Evolutionary conservation across 35 echinoderm and acorn worm genomes (phyloP), one percentile per base, ranked within the genome.

Genomic region (Apostichopus japonicus): DNA sequence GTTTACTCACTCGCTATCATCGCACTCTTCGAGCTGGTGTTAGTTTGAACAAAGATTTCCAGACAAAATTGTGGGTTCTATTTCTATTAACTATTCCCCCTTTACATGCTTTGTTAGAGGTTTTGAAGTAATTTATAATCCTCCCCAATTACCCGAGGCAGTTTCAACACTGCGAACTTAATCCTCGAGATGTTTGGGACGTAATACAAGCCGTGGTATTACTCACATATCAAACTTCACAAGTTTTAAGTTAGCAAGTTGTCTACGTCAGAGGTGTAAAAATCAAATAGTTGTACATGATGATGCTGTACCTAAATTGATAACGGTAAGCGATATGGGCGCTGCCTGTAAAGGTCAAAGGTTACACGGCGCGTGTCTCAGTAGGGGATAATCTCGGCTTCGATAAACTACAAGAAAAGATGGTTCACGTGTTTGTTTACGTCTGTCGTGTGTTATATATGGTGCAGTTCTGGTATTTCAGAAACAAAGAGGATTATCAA

Each of bases 331-430:
- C 10, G 81, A 84, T 57, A 84, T 16, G 54, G 54, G n/a, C 21
- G 54, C 81, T 84, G 56, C 57, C 56, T 84, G 53, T 23, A 58
- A 44, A 58, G 81, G 54, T 58, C 54, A 84, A 84, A 23, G 81
- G 54, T 58, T 23, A 84, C 10, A 23, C 23, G 81, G 17, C 81
- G 81, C 81, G 81, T 84, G 81, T 54, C 81, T 84, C 81, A 57
- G 81, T 57, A 84, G 81, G 81, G 81, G 81, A 84, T 58, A 84
- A 17, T 58, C 51, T 84, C 15, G 71, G n/a, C 71, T 75, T 19
- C 22, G n/a, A 19, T 19, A 75, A 75, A 75, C 16, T 19, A 19
- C 7, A 75, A 75, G 6, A 19, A 75, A 75, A 75, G 71, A 75
- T 75, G 5, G 71, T 23, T 75, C 71, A 75, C 22, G 21, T 75